These are phyloP conservation scores for Sternarchorhynchus goeldii DNA, from an alignment of 2,797 vertebrate species.

Conservation along the genomic window DNA sequence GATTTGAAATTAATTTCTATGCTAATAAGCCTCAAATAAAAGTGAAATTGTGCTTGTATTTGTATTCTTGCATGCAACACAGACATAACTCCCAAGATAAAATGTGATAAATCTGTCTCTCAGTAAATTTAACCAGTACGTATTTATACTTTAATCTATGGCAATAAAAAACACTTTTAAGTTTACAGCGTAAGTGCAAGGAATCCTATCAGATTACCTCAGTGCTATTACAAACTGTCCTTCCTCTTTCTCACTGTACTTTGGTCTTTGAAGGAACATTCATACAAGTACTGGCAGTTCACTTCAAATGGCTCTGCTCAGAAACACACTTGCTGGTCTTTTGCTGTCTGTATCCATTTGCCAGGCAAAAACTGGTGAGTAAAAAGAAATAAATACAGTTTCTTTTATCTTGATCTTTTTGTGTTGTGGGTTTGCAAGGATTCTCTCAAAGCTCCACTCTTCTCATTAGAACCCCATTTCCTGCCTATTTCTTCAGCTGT, in stretches of 20 bases:
- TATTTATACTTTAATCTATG: neutral
- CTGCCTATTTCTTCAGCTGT: too few species aligned
- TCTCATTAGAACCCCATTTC: too few species aligned
- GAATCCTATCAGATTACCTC: constrained; percentile 23
- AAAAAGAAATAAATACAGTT: neutral
- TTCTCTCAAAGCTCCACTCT: too few species aligned
- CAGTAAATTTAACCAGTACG: neutral
- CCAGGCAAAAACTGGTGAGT: constrained; percentile 57
- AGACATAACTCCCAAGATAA: too few species aligned
- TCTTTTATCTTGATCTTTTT: neutral
- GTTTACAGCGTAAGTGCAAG: constrained; percentile 34
- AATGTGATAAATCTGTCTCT: neutral
- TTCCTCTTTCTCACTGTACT: constrained; percentile 50
- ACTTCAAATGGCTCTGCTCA: constrained; percentile 49
- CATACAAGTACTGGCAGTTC: constrained; percentile 6
- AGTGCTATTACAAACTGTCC: constrained; percentile 10
- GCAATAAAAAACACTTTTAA: constrained; percentile 11
- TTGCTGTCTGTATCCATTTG: constrained; percentile 44
- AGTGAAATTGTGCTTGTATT: too few species aligned
- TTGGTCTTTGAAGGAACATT: constrained; percentile 43
- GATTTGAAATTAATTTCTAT: too few species aligned
- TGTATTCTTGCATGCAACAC: too few species aligned
- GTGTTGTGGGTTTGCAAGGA: neutral
- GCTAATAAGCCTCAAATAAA: too few species aligned
- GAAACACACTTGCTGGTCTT: constrained; percentile 34